phyloP scores from a whole-genome alignment of 2,113 vertebrate genomes.

The Corynorhinus townsendii region DNA sequence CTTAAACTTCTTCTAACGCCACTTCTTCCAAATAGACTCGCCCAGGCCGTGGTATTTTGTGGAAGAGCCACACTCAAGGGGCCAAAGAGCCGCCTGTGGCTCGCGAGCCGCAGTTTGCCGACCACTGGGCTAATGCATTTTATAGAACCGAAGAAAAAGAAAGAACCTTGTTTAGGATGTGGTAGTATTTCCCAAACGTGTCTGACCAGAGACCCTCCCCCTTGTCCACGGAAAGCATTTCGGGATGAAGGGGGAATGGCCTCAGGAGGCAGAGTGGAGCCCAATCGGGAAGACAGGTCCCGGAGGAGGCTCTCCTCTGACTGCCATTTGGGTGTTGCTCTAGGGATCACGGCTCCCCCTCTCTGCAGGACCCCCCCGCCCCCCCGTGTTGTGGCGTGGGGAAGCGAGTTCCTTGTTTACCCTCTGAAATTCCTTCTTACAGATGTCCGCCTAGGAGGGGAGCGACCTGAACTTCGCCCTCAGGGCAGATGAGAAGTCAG shows the following conservation, averaged over 20 bases:
- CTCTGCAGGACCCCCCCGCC: no score
- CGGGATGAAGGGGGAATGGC: fast-evolving
- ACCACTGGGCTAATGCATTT: no score
- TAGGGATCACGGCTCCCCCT: fast-evolving
- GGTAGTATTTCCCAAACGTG: not conserved
- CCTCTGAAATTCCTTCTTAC: not conserved
- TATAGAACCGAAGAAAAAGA: not conserved
- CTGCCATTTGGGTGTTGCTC: fast-evolving
- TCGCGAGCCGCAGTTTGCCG: no score
- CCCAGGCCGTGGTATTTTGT: no score
- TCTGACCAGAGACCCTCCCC: not conserved
- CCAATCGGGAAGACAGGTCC: fast-evolving
- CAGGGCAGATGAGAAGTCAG: fast-evolving
- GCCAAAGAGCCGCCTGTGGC: no score
- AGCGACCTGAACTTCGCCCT: no score
- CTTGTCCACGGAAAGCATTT: fast-evolving
- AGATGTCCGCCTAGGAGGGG: not conserved
- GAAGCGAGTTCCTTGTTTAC: not conserved
- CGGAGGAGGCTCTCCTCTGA: fast-evolving
- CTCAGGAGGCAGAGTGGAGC: not conserved
- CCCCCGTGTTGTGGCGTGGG: fast-evolving
- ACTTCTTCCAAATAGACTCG: no score
- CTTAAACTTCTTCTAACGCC: no score
- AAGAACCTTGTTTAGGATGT: not conserved
- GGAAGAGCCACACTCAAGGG: no score